phyloP scores from a whole-genome alignment of 2,797 vertebrate species.

The Pelodytes ibericus region DNA sequence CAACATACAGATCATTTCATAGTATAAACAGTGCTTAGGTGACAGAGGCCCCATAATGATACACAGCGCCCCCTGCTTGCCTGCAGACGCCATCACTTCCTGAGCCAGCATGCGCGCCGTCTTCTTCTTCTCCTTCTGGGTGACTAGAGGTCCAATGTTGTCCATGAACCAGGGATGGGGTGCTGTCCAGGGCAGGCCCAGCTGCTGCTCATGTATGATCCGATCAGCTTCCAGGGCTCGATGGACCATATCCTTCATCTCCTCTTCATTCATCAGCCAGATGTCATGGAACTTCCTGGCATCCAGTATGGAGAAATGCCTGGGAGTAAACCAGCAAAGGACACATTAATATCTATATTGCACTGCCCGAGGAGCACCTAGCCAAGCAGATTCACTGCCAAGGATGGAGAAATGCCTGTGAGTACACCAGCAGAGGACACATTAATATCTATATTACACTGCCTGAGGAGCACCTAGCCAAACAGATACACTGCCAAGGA shows the following conservation, averaged over 20 bases:
- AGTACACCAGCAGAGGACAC: too few species aligned
- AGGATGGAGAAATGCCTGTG: too few species aligned
- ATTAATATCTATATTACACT: too few species aligned
- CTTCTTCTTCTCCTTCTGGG: constrained; percentile 49
- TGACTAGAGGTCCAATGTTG: constrained; percentile 62
- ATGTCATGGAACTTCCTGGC: constrained; percentile 72
- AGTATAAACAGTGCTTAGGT: too few species aligned
- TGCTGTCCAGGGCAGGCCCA: constrained; percentile 76
- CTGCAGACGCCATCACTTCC: constrained; percentile 59
- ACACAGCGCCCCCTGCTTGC: constrained; percentile 47
- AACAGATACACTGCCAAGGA: too few species aligned
- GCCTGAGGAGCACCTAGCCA: too few species aligned
- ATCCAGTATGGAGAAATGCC: constrained; percentile 72
- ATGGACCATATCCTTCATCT: constrained; percentile 75
- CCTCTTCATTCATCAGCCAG: constrained; percentile 82
- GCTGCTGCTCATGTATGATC: constrained; percentile 75
- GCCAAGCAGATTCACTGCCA: too few species aligned
- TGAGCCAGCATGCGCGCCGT: constrained; percentile 51
- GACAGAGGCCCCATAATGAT: not conserved
- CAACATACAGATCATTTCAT: too few species aligned
- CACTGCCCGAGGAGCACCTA: too few species aligned
- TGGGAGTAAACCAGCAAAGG: constrained; percentile 56
- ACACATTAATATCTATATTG: too few species aligned
- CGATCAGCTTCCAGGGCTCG: constrained; percentile 73
- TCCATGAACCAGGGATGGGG: constrained; percentile 70